Evolutionary conservation across 2,888 invertebrate genomes (phyloP).

Genomic region (Eristalinus sepulchralis): DNA sequence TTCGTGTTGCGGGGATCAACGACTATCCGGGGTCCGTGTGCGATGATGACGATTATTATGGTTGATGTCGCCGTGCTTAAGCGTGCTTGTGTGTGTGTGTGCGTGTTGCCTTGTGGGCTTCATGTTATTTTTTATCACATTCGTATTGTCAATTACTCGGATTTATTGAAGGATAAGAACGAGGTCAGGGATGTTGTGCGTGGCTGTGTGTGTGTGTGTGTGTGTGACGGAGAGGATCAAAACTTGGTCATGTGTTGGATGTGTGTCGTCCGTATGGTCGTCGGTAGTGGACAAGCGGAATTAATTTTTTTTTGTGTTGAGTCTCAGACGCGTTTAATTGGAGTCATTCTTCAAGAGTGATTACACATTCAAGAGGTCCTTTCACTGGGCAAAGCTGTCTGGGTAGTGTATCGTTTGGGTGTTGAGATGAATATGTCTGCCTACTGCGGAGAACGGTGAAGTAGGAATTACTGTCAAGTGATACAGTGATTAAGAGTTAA

Average conservation of each 20-base stretch:
- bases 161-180: conserved; percentile 53
- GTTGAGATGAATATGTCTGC: neutral
- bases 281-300: neutral
- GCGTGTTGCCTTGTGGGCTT: neutral
- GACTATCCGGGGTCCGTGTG: conserved; percentile 7
- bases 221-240: no score
- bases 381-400: neutral
- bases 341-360: neutral
- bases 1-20: conserved; percentile 19
- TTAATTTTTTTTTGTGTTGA: neutral
- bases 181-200: neutral
- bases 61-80: conserved; percentile 61
- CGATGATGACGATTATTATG: conserved; percentile 66
- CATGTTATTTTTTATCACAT: conserved; percentile 38
- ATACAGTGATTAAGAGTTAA: neutral
- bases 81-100: neutral
- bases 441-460: neutral
- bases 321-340: neutral
- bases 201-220: neutral
- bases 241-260: no score
- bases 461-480: neutral
- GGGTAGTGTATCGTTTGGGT: neutral
- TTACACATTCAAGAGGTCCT: neutral
- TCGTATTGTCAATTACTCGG: conserved; percentile 60
- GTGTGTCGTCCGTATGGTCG: neutral